Base-by-base conservation (phyloP, 92 coral and sea anemone genomes). In the Siderastrea siderea region DNA sequence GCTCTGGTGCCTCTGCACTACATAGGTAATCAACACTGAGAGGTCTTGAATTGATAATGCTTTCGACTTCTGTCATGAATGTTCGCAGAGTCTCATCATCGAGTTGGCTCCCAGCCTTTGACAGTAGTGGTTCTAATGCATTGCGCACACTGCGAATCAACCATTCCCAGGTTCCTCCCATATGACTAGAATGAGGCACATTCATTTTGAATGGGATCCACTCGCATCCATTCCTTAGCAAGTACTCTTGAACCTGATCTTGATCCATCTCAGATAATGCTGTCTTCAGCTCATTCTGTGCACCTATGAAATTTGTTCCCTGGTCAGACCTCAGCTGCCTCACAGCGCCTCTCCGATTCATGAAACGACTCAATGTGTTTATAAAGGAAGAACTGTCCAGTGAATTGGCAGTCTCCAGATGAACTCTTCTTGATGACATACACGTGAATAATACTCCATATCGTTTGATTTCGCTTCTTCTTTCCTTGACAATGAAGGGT, bases 1-100 rank as follows among this genome's bases (percentile, higher is more conserved):
- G 89, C 76, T 75, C 89, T 26, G 89, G 83, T 4, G 83, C 83
- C 57, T 86, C 77, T 65, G 77, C 75, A 26, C 55, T 59, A 55
- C 89, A 74, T 69, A 85, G 53, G 74, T 51, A 19, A 76, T 63
- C 44, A 47, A 79, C 63, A 43, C 82, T 90, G 66, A 79, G 81
- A 46, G 93, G 93, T 79, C 93, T 73, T 43, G 93, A 90, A 82
- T 85, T 90, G 8, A 90, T 89, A 59, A 85, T 85, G 82, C 71
- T 55, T 45, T 78, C 82, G 51, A 85, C 93, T 90, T 84, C 93
- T 15, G 90, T 89, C 89, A 89, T 83, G 79, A 89, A 49, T 55
- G 92, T 89, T 45, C 88, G 85, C 58, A 89, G 61, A 2, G 92
- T 71, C 79, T 90, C 93, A 70, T 90, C 90, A 51, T 90, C 79